These are phyloP conservation scores for Temnothorax ravouxi DNA, from an alignment of 2,888 invertebrate species.

Conservation along the genomic window DNA sequence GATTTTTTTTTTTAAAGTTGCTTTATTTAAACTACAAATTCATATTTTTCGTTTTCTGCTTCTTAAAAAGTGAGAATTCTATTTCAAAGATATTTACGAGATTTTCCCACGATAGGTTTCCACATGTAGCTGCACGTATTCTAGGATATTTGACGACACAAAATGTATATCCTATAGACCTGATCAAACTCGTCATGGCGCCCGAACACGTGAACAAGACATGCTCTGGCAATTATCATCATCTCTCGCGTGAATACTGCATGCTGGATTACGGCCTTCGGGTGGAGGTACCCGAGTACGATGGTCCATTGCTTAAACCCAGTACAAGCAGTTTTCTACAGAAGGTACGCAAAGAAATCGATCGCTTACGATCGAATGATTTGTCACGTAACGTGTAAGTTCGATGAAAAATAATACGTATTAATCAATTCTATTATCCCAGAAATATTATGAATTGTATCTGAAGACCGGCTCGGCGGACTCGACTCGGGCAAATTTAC, in stretches of 20 bases:
- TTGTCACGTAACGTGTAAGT: background rate
- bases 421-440: background rate
- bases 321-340: background rate
- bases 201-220: slow-evolving; percentile 88
- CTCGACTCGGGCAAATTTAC: slow-evolving; percentile 4
- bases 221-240: slow-evolving; percentile 87
- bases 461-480: background rate
- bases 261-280: slow-evolving; percentile 89
- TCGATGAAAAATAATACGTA: background rate
- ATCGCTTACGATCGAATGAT: background rate
- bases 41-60: background rate
- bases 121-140: slow-evolving; percentile 54
- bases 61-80: background rate
- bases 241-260: slow-evolving; percentile 88
- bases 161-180: slow-evolving; percentile 79
- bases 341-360: slow-evolving; percentile 22
- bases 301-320: slow-evolving; percentile 86
- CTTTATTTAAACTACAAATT: background rate
- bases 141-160: slow-evolving; percentile 27
- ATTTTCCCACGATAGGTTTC: slow-evolving; percentile 68
- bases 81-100: slow-evolving; percentile 16
- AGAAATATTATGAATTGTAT: slow-evolving; percentile 6
- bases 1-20: background rate
- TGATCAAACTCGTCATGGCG: slow-evolving; percentile 88
- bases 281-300: slow-evolving; percentile 88